Conservation (phyloP, 2,113 vertebrate species). For the Shinisaurus crocodilurus region DNA sequence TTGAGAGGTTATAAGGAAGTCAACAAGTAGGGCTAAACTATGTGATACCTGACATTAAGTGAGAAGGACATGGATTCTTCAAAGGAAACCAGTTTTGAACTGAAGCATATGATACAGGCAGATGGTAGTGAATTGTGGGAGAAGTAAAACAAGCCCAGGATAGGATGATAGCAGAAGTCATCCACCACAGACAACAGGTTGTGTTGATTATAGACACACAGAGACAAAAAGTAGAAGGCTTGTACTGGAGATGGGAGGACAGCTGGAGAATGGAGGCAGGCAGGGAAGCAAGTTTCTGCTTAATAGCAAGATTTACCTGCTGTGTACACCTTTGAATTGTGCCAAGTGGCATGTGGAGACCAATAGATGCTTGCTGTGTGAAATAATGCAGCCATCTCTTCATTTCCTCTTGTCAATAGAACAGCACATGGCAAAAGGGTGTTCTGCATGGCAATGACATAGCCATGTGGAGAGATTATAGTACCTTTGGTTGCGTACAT, state of each 20-base stretch:
- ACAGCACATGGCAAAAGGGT: neutral
- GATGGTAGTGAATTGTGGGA: neutral
- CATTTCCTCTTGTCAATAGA: neutral
- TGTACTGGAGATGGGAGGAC: neutral
- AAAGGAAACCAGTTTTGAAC: neutral
- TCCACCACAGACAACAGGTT: neutral
- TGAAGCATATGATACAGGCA: neutral
- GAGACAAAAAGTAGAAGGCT: neutral
- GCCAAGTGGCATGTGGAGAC: neutral
- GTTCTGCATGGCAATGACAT: neutral
- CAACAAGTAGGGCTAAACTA: neutral
- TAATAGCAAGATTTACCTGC: slow-evolving; percentile 18
- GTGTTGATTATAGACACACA: neutral
- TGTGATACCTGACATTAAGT: neutral
- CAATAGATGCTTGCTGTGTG: neutral
- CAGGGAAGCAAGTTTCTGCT: neutral
- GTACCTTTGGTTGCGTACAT: neutral
- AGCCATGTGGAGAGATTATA: neutral
- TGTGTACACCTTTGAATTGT: neutral
- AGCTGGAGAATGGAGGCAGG: neutral
- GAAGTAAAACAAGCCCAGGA: neutral
- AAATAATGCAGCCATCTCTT: neutral
- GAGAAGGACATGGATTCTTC: neutral
- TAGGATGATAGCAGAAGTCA: neutral
- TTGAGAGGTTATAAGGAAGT: neutral